phyloP scores from a whole-genome alignment of 30 jellyfish, hydroid and myxozoan species.

The Phacellophora camtschatica region DNA sequence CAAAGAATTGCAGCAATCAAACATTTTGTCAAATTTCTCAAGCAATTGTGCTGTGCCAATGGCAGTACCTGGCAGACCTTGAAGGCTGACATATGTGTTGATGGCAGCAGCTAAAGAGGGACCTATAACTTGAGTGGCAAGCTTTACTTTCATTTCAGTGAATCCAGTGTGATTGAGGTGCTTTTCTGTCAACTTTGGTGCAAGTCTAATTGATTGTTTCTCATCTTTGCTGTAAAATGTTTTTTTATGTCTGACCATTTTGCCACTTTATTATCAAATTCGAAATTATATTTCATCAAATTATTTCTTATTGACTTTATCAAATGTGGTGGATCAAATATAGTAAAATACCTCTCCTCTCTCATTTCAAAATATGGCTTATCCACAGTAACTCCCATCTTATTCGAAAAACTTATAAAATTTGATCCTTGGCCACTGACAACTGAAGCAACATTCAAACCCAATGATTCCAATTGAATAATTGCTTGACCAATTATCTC shows the following conservation, averaged over 20 bases:
- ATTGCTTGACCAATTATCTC: conserved; percentile 3
- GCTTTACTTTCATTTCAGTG: conserved; percentile 39
- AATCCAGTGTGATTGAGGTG: conserved; percentile 18
- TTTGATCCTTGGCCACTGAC: conserved; percentile 51
- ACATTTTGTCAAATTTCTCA: conserved; percentile 3
- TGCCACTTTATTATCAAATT: background rate
- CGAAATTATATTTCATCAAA: conserved; percentile 1
- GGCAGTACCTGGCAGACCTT: conserved; percentile 42
- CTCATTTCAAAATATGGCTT: conserved; percentile 42
- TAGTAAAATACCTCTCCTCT: background rate
- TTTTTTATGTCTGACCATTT: background rate
- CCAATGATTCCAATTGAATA: conserved; percentile 14
- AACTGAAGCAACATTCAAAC: conserved; percentile 15
- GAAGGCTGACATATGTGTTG: conserved; percentile 18
- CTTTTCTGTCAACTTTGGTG: conserved; percentile 39
- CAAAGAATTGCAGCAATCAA: conserved; percentile 18
- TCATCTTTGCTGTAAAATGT: conserved; percentile 21
- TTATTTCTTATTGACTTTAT: conserved; percentile 13
- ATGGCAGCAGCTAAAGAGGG: conserved; percentile 53
- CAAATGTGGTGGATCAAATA: conserved; percentile 29
- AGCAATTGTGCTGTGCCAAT: conserved; percentile 21
- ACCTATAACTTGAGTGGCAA: conserved; percentile 24
- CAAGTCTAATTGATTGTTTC: conserved; percentile 41
- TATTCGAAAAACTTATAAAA: background rate
- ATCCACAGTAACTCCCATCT: conserved; percentile 6